Evolutionary conservation across 2,797 vertebrate genomes (phyloP).

Genomic region (Mastacembelus armatus): DNA sequence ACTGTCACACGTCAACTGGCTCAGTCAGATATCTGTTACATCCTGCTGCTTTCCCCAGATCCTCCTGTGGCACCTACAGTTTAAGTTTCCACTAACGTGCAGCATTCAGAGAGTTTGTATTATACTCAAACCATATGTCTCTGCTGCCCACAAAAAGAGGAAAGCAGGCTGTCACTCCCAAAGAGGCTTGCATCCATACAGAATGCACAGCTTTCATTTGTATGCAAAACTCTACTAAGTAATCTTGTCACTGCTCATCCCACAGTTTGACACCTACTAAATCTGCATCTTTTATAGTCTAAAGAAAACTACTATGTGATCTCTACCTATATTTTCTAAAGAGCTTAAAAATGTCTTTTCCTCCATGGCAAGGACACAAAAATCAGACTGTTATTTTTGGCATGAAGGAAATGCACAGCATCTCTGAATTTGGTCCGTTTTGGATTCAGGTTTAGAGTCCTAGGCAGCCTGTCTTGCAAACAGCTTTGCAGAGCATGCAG

Average conservation of each 20-base stretch:
- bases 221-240: conserved; percentile 56
- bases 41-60: conserved; percentile 63
- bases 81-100: conserved; percentile 57
- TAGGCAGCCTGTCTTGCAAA: neutral
- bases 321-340: neutral
- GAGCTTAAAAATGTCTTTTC: neutral
- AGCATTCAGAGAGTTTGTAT: conserved; percentile 46
- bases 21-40: conserved; percentile 67
- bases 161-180: conserved; percentile 33
- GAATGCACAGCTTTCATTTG: conserved; percentile 43
- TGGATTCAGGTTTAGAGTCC: neutral
- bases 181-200: conserved; percentile 32
- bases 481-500: neutral
- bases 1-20: conserved; percentile 75
- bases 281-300: conserved; percentile 35
- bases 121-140: conserved; percentile 45
- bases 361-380: neutral
- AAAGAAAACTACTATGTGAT: conserved; percentile 25
- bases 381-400: neutral
- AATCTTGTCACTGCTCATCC: conserved; percentile 48
- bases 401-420: neutral
- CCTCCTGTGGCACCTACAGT: conserved; percentile 65
- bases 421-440: neutral
- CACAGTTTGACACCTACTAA: conserved; percentile 44
- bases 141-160: conserved; percentile 41